phyloP scores from a whole-genome alignment of 2,888 invertebrate genomes.

The Tethea ocularis region DNA sequence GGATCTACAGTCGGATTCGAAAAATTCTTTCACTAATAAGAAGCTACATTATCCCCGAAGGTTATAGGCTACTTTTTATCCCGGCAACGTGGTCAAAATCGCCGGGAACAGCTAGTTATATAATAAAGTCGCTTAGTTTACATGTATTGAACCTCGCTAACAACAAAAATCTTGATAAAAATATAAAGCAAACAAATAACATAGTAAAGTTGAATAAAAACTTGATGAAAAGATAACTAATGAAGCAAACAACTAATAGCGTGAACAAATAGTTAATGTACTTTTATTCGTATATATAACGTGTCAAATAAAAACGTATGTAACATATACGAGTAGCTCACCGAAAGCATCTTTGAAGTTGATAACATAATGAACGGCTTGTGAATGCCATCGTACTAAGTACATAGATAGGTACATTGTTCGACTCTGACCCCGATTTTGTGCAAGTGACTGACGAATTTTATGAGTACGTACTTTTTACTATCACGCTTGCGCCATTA shows the following conservation, averaged over 20 bases:
- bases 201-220: too few species aligned
- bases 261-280: background rate
- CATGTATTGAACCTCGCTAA: too few species aligned
- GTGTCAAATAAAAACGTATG: background rate
- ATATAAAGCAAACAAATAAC: background rate
- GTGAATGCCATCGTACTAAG: background rate
- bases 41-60: too few species aligned
- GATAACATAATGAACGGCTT: background rate
- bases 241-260: background rate
- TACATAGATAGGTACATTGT: background rate
- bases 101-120: too few species aligned
- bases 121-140: too few species aligned
- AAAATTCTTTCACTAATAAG: too few species aligned
- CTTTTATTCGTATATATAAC: background rate
- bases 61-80: too few species aligned
- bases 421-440: background rate
- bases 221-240: background rate
- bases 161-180: too few species aligned
- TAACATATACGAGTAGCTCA: background rate
- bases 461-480: constrained; percentile 2
- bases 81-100: too few species aligned
- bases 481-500: background rate
- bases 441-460: background rate
- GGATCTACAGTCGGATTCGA: too few species aligned
- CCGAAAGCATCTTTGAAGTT: background rate